These are phyloP conservation scores for Austrofundulus limnaeus DNA, from an alignment of 2,113 vertebrate species.

Conservation along the genomic window DNA sequence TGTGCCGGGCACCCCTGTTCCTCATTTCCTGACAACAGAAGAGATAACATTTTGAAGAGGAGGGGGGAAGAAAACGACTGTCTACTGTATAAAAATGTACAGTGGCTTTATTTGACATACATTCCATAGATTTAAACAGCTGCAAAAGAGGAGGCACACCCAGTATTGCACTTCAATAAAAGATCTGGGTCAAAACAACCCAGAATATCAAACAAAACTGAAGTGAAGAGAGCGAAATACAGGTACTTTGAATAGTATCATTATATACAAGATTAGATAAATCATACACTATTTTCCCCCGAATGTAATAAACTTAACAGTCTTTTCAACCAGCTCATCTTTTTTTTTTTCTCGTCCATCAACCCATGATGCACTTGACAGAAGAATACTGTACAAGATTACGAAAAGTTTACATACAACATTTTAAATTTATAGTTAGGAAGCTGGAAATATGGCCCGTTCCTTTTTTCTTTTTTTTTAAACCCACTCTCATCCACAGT, in stretches of 20 bases:
- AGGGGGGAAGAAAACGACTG: slow-evolving; percentile 52
- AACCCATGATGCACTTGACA: slow-evolving; percentile 89
- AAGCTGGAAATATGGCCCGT: slow-evolving; percentile 77
- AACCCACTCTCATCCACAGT: slow-evolving; percentile 76
- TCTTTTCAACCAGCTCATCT: slow-evolving; percentile 74
- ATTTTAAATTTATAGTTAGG: slow-evolving; percentile 77
- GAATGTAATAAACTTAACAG: slow-evolving; percentile 90
- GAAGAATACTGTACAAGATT: slow-evolving; percentile 94
- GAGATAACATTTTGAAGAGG: slow-evolving; percentile 67
- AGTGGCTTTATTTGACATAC: slow-evolving; percentile 99
- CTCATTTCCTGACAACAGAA: slow-evolving; percentile 67
- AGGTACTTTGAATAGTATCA: slow-evolving; percentile 95
- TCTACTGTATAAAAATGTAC: slow-evolving; percentile 99
- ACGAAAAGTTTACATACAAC: slow-evolving; percentile 95
- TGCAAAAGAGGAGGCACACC: slow-evolving; percentile 99
- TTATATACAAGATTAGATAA: slow-evolving; percentile 98
- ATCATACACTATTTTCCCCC: slow-evolving; percentile 92
- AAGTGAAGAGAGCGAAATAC: slow-evolving; percentile 98
- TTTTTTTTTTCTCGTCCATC: slow-evolving; percentile 79
- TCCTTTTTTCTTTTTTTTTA: slow-evolving; percentile 61
- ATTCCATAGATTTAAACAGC: slow-evolving; percentile 98
- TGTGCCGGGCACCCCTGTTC: slow-evolving; percentile 53
- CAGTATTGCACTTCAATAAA: slow-evolving; percentile 99
- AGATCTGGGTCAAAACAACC: slow-evolving; percentile 99
- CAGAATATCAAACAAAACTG: slow-evolving; percentile 98